Evolutionary conservation across 92 coral and sea anemone genomes (phyloP).

Genomic region (Paramuricea clavata): DNA sequence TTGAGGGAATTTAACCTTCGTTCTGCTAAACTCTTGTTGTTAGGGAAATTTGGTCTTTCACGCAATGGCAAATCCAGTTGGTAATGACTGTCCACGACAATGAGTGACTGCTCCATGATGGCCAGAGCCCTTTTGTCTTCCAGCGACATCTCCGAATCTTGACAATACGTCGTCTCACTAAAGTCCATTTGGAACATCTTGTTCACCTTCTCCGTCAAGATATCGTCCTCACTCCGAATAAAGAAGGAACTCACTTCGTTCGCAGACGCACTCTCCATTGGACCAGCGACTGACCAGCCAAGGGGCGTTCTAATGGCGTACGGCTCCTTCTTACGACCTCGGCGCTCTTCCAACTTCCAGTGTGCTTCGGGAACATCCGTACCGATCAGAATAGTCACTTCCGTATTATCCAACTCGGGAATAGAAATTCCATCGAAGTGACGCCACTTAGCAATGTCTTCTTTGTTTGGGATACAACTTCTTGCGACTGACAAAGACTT

Average conservation of each 20-base stretch:
- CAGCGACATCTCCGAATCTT: constrained; percentile 20
- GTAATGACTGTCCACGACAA: constrained; percentile 29
- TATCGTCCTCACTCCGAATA: constrained; percentile 11
- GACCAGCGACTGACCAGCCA: no score
- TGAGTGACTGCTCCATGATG: constrained; percentile 24
- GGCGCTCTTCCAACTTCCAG: constrained; percentile 45
- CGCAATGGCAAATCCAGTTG: constrained; percentile 25
- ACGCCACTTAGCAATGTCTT: constrained; percentile 41
- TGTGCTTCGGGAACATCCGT: constrained; percentile 45
- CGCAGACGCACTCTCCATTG: not conserved
- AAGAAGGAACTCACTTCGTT: not conserved
- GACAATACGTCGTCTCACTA: constrained; percentile 27
- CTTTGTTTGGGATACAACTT: constrained; percentile 44
- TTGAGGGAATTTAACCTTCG: not conserved
- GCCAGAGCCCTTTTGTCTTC: constrained; percentile 46
- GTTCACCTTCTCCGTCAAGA: constrained; percentile 16
- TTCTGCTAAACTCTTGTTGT: constrained; percentile 12
- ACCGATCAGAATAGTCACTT: constrained; percentile 26
- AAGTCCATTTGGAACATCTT: no score
- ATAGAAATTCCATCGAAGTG: constrained; percentile 36
- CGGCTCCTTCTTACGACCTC: constrained; percentile 40
- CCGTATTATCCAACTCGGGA: constrained; percentile 21
- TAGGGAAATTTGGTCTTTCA: constrained; percentile 4
- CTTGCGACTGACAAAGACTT: constrained; percentile 23
- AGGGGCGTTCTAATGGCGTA: constrained; percentile 23